These are phyloP conservation scores for Regulus satrapa DNA, from an alignment of 2,113 vertebrate genomes.

Conservation along the genomic window DNA sequence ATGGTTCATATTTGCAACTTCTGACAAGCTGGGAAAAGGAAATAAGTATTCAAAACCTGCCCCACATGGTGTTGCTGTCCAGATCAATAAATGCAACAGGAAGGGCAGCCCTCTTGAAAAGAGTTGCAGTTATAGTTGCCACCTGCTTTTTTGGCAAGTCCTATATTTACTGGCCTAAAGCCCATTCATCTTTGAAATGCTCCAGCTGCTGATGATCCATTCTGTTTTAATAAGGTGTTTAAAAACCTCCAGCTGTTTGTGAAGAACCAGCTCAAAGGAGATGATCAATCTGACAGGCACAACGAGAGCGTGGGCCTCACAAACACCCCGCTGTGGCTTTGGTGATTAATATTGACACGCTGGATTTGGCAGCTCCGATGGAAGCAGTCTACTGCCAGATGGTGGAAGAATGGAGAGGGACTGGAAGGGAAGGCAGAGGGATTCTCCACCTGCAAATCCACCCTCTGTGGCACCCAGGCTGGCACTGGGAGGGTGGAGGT, in stretches of 20 bases:
- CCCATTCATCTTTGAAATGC: background rate
- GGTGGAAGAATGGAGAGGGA: background rate
- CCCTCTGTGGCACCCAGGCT: background rate
- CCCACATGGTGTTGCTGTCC: background rate
- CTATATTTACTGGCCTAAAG: background rate
- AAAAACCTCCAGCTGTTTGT: constrained; percentile 79
- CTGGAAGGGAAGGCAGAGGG: background rate
- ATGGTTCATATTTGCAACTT: background rate
- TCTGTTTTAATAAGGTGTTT: constrained; percentile 75
- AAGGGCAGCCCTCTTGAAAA: background rate
- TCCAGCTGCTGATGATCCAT: constrained; percentile 39
- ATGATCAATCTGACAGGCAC: constrained; percentile 78
- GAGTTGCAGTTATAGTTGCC: background rate
- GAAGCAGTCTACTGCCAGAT: constrained; percentile 3
- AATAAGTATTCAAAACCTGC: background rate
- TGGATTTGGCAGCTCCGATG: constrained; percentile 44
- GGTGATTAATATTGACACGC: constrained; percentile 26
- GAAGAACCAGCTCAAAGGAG: constrained; percentile 71
- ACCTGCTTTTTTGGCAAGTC: constrained; percentile 45
- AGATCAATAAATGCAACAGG: background rate
- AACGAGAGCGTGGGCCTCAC: constrained; percentile 1
- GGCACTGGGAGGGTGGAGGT: background rate
- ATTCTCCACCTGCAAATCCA: background rate
- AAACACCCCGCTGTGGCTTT: background rate
- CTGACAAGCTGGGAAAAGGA: background rate